phyloP scores from a whole-genome alignment of 2,888 invertebrate species.

The Epirrhoe tristata region DNA sequence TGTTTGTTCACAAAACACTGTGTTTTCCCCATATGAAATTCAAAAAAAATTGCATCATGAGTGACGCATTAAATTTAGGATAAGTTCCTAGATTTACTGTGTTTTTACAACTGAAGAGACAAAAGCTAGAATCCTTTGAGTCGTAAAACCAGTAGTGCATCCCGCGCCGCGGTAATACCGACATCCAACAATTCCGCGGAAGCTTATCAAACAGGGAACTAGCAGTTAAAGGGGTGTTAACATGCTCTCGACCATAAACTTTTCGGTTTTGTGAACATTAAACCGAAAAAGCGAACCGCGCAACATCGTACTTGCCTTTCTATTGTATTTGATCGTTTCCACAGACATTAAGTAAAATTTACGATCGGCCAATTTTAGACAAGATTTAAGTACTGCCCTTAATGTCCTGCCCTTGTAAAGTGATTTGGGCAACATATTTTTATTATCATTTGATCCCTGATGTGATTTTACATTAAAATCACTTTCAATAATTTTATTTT shows the following conservation, averaged over 20 bases:
- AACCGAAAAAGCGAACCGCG: conserved; percentile 53
- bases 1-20: too few species aligned
- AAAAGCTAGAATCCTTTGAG: not conserved
- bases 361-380: conserved; percentile 67
- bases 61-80: too few species aligned
- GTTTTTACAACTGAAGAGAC: too few species aligned
- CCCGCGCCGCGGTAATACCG: not conserved
- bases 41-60: too few species aligned
- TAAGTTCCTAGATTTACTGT: too few species aligned
- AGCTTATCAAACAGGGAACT: conserved; percentile 50
- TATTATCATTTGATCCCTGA: conserved; percentile 40
- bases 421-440: conserved; percentile 53
- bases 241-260: conserved; percentile 56
- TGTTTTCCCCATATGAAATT: too few species aligned
- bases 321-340: conserved; percentile 65
- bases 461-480: conserved; percentile 5
- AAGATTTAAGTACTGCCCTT: conserved; percentile 66
- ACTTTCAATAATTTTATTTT: not conserved
- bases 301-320: conserved; percentile 48
- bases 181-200: conserved; percentile 21
- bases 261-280: conserved; percentile 57
- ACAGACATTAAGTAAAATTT: conserved; percentile 69
- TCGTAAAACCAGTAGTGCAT: conserved; percentile 4
- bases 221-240: conserved; percentile 57
- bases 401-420: conserved; percentile 55